Conservation (phyloP, 2,797 vertebrate species). For the Typhlichthys eigenmanni region DNA sequence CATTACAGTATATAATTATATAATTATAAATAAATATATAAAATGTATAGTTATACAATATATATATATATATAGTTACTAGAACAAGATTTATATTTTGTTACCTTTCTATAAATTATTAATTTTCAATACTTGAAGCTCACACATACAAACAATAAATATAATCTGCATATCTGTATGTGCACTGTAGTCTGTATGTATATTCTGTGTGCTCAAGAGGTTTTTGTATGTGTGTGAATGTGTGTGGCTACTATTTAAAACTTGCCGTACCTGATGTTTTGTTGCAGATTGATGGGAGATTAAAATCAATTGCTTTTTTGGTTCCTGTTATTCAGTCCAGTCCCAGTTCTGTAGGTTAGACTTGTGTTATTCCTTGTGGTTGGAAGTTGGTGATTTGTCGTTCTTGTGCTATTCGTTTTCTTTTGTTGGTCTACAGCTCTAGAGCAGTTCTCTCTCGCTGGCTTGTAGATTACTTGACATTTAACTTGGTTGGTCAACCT, state of each 20-base stretch:
- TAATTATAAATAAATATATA: no score
- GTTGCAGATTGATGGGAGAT: neutral
- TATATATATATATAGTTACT: no score
- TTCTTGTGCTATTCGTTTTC: neutral
- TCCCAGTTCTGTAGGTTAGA: neutral
- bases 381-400: slow-evolving; percentile 4
- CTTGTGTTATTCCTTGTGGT: slow-evolving; percentile 13
- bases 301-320: slow-evolving; percentile 1
- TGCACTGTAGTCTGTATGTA: neutral
- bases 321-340: slow-evolving; percentile 1
- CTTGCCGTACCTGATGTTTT: slow-evolving; percentile 7
- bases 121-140: no score
- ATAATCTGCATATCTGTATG: neutral
- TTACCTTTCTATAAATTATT: no score
- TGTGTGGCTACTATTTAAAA: neutral
- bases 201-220: no score
- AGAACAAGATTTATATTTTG: no score
- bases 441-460: slow-evolving; percentile 1
- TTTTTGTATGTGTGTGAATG: neutral
- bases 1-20: no score
- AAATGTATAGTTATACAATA: no score
- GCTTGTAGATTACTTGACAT: neutral
- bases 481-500: slow-evolving; percentile 5
- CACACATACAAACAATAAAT: no score
- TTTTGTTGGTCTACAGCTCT: neutral